A percentile compares a stretch with the other conserved stretches of the same genome.
Conservation (phyloP, 2,888 invertebrate species). For the Sminthurides aquaticus region DNA sequence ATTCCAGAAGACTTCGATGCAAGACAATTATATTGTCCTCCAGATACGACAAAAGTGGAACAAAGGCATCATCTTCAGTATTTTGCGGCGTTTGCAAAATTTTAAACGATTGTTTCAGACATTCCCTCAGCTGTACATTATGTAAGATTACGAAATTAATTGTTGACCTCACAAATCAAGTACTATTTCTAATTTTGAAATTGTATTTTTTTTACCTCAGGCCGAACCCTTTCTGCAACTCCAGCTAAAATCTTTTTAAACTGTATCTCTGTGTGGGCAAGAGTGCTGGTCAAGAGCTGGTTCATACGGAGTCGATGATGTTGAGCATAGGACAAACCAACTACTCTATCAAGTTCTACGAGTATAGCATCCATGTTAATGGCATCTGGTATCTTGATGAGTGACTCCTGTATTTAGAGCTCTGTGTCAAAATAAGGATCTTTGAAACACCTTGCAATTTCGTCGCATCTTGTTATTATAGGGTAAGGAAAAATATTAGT, state of each 20-base stretch:
- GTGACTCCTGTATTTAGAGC: slow-evolving; percentile 24
- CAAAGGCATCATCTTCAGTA: slow-evolving; percentile 22
- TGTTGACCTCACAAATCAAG: no score
- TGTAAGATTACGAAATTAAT: no score
- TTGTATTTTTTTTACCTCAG: no score
- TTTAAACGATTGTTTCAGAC: slow-evolving; percentile 7
- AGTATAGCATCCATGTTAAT: slow-evolving; percentile 27
- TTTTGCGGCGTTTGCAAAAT: slow-evolving; percentile 7
- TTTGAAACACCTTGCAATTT: background rate
- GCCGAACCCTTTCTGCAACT: slow-evolving; percentile 28
- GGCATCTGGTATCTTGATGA: slow-evolving; percentile 29
- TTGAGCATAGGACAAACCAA: slow-evolving; percentile 25
- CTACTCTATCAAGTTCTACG: slow-evolving; percentile 23
- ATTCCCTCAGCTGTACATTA: slow-evolving; percentile 17
- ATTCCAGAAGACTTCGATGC: slow-evolving; percentile 26
- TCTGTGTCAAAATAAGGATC: background rate
- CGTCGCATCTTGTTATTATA: no score
- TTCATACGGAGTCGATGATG: slow-evolving; percentile 24
- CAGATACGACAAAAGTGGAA: slow-evolving; percentile 31
- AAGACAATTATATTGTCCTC: slow-evolving; percentile 33
- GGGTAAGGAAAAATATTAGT: background rate
- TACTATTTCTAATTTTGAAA: no score
- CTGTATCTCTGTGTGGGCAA: slow-evolving; percentile 28
- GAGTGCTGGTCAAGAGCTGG: slow-evolving; percentile 17
- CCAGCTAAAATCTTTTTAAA: slow-evolving; percentile 31